Percentiles rank a stretch among this genome's conserved stretches.
Evolutionary conservation across 1,140 invertebrate genomes (phyloP).

Genomic region (Ostrea edulis): DNA sequence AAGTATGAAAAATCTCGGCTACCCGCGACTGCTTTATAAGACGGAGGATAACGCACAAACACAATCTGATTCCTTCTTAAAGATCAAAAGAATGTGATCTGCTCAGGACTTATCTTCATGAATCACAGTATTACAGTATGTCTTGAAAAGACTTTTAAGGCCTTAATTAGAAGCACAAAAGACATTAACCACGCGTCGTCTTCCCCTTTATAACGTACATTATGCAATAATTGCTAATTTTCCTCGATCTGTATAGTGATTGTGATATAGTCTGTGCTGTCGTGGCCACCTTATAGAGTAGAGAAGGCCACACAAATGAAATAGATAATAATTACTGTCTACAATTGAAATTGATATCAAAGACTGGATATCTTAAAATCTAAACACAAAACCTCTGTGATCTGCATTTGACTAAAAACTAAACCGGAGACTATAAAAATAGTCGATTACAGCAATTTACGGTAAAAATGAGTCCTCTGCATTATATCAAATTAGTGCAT

Average conservation of each 20-base stretch:
- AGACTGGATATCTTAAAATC: background rate
- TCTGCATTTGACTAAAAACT: slow-evolving; percentile 30
- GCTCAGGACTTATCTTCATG: slow-evolving; percentile 1
- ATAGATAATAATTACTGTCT: slow-evolving; percentile 26
- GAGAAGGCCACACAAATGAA: slow-evolving; percentile 31
- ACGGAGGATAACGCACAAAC: background rate
- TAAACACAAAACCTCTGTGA: slow-evolving; percentile 22
- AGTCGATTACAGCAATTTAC: slow-evolving; percentile 30
- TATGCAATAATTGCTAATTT: slow-evolving; percentile 34
- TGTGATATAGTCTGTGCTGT: background rate
- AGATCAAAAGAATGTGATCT: slow-evolving; percentile 24
- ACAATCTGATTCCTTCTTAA: slow-evolving; percentile 28
- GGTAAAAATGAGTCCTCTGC: slow-evolving; percentile 4
- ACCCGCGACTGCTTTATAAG: slow-evolving; percentile 22
- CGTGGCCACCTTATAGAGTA: background rate
- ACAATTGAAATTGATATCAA: slow-evolving; percentile 29
- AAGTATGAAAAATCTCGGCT: slow-evolving; percentile 19
- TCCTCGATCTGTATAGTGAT: background rate
- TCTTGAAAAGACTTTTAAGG: slow-evolving; percentile 36
- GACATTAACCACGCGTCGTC: slow-evolving; percentile 9
- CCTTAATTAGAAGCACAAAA: slow-evolving; percentile 13
- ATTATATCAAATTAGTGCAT: slow-evolving; percentile 39
- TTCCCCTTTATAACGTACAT: background rate
- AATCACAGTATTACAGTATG: slow-evolving; percentile 21
- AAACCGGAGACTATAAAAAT: slow-evolving; percentile 33